Base-by-base conservation (phyloP, 2,797 vertebrate species). In the Pseudomugil gertrudae region DNA sequence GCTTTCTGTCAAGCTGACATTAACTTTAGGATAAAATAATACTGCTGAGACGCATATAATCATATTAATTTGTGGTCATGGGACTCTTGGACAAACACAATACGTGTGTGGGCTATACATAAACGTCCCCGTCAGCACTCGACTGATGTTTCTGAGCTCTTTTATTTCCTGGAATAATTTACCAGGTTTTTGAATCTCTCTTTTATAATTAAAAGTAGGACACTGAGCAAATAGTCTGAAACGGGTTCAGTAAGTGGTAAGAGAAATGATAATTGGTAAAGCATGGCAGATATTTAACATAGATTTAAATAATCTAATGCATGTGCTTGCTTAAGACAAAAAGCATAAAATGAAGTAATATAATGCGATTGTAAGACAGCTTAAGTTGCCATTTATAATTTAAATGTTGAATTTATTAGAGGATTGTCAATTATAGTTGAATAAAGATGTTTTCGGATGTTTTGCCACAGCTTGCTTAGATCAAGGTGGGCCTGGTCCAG, bases 401-500 rank as follows among this genome's bases (percentile, higher is more conserved):
- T 58, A 23, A 17, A 29, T 55, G 10, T 29, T 14, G n/a, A 4
- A 0, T 55, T 40, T 59, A 9, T 33, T 3, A 17, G 52, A 59
- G 0, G 29, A n/a, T 10, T 66, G 53, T 30, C 24, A 53, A 40
- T 30, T 2, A 17, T 48, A 54, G 17, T 21, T 30, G 21, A 74
- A 50, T 63, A 11, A 45, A 52, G 17, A 32, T 26, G 23, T 48
- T n/a, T n/a, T 38, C 3, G 21, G 23, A 47, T 30, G 26, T 15
- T 23, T 33, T 33, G n/a, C 55, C 24, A 52, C 19, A 47, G 30
- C 63, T 55, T 47, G 56, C 54, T 38, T 64, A 56, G 66, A 43
- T 79, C 69, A 47, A 23, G 51, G 32, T 66, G 58, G 57, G 8
- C 19, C 40, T 43, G n/a, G n/a, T 78, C 43, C 55, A 56, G 29